Evolutionary conservation across 2,113 vertebrate genomes (phyloP).

Genomic region (Hippocampus barbouri): DNA sequence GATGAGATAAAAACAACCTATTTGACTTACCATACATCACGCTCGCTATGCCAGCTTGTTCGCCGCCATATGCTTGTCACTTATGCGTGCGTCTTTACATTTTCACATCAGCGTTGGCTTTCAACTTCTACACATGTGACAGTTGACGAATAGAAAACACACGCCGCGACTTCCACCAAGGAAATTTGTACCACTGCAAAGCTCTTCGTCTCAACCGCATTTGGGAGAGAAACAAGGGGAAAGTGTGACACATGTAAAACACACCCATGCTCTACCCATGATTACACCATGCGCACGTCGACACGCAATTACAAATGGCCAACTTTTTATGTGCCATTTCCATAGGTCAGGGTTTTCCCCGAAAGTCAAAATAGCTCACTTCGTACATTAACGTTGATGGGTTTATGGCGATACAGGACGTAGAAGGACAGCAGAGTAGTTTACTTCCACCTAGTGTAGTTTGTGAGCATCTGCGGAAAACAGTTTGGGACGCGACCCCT

Average conservation of each 20-base stretch:
- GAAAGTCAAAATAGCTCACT: neutral
- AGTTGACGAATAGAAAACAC: neutral
- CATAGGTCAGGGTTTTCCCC: neutral
- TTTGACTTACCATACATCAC: neutral
- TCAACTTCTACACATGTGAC: neutral
- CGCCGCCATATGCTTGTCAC: neutral
- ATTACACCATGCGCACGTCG: conserved; percentile 2
- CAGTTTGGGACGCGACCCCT: conserved; percentile 60
- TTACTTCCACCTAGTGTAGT: neutral
- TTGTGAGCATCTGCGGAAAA: conserved; percentile 59
- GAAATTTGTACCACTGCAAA: neutral
- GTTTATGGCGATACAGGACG: neutral
- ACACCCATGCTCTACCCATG: conserved; percentile 9
- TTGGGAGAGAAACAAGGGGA: conserved; percentile 25
- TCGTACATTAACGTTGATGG: neutral
- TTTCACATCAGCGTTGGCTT: neutral
- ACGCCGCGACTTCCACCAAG: neutral
- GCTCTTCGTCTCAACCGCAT: neutral
- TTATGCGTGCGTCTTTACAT: neutral
- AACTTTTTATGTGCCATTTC: neutral
- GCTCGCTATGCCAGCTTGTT: neutral
- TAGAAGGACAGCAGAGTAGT: no score
- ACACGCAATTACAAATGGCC: neutral
- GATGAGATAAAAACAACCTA: neutral
- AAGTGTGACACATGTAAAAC: conserved; percentile 37